phyloP scores from a whole-genome alignment of 2,888 invertebrate genomes.

The Diachrysia chrysitis region DNA sequence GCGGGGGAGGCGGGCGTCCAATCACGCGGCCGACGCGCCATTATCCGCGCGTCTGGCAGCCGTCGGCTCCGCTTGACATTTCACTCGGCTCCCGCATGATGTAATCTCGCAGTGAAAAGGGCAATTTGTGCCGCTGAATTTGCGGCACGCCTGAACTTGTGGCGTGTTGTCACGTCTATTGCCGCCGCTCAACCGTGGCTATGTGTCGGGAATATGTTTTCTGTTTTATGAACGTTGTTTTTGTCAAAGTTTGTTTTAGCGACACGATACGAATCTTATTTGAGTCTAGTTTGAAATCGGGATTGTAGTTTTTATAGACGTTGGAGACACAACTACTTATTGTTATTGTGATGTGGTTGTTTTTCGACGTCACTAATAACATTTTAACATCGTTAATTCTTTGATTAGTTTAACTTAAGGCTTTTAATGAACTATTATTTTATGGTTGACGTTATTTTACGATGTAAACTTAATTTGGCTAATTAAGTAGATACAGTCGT shows the following conservation, averaged over 20 bases:
- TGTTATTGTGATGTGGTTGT: conserved; percentile 45
- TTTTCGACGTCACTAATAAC: conserved; percentile 26
- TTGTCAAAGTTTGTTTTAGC: conserved; percentile 54
- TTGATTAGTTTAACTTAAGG: neutral
- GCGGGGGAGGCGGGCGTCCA: conserved; percentile 80
- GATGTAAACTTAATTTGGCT: neutral
- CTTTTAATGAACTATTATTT: neutral
- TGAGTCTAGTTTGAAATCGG: conserved; percentile 54
- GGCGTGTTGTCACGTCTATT: conserved; percentile 86
- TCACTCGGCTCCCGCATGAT: conserved; percentile 89
- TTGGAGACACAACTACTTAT: conserved; percentile 13
- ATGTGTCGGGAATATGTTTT: conserved; percentile 63
- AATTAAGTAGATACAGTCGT: no score
- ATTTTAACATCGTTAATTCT: neutral
- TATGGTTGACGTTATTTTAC: no score
- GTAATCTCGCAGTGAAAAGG: conserved; percentile 90
- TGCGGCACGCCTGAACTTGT: conserved; percentile 87
- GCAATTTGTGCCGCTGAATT: conserved; percentile 89
- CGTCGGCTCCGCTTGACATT: conserved; percentile 89
- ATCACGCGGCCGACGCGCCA: conserved; percentile 89
- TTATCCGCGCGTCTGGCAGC: conserved; percentile 89
- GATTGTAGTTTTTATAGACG: conserved; percentile 41
- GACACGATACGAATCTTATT: conserved; percentile 58
- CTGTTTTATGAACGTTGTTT: conserved; percentile 51
- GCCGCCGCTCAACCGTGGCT: conserved; percentile 55